Percentiles rank a stretch among this genome's conserved stretches.
These are phyloP conservation scores for Pteruthius melanotis DNA, from an alignment of 2,113 vertebrate species.

Conservation along the genomic window DNA sequence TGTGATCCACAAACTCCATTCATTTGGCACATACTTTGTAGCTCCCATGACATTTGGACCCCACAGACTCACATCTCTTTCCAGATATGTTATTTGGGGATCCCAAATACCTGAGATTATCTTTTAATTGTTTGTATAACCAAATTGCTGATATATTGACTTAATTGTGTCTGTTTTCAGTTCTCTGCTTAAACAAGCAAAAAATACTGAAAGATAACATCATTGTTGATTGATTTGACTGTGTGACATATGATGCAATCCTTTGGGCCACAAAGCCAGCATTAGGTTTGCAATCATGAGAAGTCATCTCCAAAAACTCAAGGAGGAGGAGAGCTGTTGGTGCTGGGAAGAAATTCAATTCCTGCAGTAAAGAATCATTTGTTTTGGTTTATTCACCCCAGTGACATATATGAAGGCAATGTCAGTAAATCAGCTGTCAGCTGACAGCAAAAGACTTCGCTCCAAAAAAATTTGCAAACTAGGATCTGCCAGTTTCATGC, in stretches of 20 bases:
- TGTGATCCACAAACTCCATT: background rate
- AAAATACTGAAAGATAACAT: conserved; percentile 1
- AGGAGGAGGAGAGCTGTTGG: background rate
- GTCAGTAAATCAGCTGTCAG: conserved; percentile 16
- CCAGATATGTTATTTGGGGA: background rate
- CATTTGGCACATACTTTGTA: background rate
- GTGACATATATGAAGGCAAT: background rate
- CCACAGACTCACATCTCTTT: background rate
- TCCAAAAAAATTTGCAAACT: background rate
- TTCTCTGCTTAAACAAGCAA: conserved; percentile 19
- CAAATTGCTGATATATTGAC: background rate
- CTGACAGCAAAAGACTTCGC: background rate
- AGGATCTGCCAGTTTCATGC: background rate
- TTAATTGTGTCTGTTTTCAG: background rate
- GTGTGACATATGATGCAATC: background rate
- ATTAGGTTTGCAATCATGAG: background rate
- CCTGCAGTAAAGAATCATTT: background rate
- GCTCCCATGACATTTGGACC: background rate
- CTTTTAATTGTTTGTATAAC: conserved; percentile 1
- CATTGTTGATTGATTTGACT: background rate
- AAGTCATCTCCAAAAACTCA: background rate
- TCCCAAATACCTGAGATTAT: background rate
- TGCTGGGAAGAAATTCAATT: background rate
- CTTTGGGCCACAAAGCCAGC: background rate
- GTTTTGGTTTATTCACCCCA: background rate